Percentiles rank a stretch among this genome's conserved stretches.
Evolutionary conservation across 2,113 vertebrate species (phyloP).

Genomic region (Bufo gargarizans): DNA sequence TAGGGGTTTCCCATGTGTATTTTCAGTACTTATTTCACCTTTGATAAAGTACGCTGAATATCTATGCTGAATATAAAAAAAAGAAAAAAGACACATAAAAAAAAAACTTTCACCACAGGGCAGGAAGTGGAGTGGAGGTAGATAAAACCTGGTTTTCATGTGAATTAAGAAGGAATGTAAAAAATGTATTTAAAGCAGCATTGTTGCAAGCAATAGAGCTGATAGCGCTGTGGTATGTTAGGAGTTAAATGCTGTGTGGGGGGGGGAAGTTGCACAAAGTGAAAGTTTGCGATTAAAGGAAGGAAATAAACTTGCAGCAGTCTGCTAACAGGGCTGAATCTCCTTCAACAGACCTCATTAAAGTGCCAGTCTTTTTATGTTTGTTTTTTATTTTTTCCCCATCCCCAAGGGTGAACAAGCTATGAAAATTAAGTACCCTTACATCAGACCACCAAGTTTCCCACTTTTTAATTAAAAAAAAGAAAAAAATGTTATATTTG

Average conservation of each 20-base stretch:
- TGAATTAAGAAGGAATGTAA: slow-evolving; percentile 62
- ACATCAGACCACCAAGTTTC: slow-evolving; percentile 8
- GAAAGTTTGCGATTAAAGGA: slow-evolving; percentile 55
- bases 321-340: slow-evolving; percentile 14
- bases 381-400: slow-evolving; percentile 17
- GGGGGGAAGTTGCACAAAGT: slow-evolving; percentile 57
- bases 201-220: neutral
- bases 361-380: slow-evolving; percentile 35
- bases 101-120: neutral
- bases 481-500: neutral
- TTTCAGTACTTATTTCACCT: neutral
- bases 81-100: neutral
- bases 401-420: slow-evolving; percentile 19
- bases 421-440: slow-evolving; percentile 14
- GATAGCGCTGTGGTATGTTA: neutral
- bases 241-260: slow-evolving; percentile 35
- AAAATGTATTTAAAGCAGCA: slow-evolving; percentile 61
- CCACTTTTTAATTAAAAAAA: neutral
- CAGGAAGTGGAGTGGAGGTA: slow-evolving; percentile 45
- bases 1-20: slow-evolving; percentile 19
- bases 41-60: slow-evolving; percentile 13
- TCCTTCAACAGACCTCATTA: slow-evolving; percentile 47
- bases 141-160: slow-evolving; percentile 54
- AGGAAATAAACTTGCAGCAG: slow-evolving; percentile 52
- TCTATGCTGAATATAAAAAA: neutral